phyloP scores from a whole-genome alignment of 1,140 invertebrate species.

The Drosophila ambigua region DNA sequence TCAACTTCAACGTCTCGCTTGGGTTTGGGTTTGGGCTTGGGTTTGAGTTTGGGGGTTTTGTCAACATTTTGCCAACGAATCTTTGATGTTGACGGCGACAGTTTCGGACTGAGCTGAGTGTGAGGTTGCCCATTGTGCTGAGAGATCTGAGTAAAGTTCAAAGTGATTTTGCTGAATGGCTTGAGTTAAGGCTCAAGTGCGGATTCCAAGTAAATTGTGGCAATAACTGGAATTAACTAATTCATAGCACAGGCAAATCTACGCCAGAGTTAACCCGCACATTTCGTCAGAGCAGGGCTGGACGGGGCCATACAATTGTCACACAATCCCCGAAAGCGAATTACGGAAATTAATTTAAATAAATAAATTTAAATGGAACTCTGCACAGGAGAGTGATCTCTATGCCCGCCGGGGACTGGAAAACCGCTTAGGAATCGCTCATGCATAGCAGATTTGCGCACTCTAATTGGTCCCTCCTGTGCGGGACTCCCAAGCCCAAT shows the following conservation, averaged over 20 bases:
- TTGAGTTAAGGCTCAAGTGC: conserved; percentile 34
- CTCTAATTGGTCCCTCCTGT: conserved; percentile 66
- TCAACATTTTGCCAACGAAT: conserved; percentile 6
- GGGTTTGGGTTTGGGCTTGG: conserved; percentile 6
- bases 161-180: conserved; percentile 14
- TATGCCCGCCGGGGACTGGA: conserved; percentile 22
- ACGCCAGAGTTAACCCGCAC: conserved; percentile 33
- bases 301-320: conserved; percentile 38
- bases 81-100: conserved; percentile 23
- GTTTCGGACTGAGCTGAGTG: conserved; percentile 3
- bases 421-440: conserved; percentile 74
- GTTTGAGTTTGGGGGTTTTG: conserved; percentile 21
- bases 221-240: conserved; percentile 38
- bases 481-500: conserved; percentile 26
- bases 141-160: conserved; percentile 47
- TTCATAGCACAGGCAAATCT: conserved; percentile 13
- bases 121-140: conserved; percentile 17
- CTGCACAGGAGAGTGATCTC: conserved; percentile 16
- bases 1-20: too few species aligned
- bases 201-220: conserved; percentile 16
- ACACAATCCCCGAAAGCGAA: conserved; percentile 31
- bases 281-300: neutral
- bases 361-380: conserved; percentile 56
- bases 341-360: conserved; percentile 72
- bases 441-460: conserved; percentile 73